These are phyloP conservation scores for Phenganax stokvisi DNA, from an alignment of 92 coral and sea anemone genomes.

Conservation along the genomic window DNA sequence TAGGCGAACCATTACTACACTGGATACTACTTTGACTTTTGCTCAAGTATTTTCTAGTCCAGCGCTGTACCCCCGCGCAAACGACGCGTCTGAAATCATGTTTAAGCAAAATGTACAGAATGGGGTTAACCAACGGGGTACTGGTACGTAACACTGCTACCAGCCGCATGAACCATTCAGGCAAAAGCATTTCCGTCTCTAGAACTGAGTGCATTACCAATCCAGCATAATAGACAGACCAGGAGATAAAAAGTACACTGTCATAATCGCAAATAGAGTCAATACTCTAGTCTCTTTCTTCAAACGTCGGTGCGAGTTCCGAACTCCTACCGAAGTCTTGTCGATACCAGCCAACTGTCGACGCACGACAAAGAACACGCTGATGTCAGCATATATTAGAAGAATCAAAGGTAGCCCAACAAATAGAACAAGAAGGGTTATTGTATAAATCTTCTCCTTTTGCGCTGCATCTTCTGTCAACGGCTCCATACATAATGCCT, in stretches of 20 bases:
- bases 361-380: conserved; percentile 38
- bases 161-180: conserved; percentile 37
- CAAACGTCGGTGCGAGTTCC: background rate
- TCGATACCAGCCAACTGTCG: conserved; percentile 41
- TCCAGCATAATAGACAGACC: conserved; percentile 46
- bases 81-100: conserved; percentile 45
- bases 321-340: conserved; percentile 19
- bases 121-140: conserved; percentile 52
- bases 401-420: conserved; percentile 39
- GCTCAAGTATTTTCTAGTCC: background rate
- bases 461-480: background rate
- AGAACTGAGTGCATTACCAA: conserved; percentile 21
- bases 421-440: conserved; percentile 2
- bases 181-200: background rate
- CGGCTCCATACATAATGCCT: conserved; percentile 7
- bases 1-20: background rate
- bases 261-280: conserved; percentile 37
- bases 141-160: conserved; percentile 36
- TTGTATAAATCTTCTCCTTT: conserved; percentile 9
- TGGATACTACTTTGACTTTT: background rate
- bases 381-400: conserved; percentile 26
- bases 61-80: background rate
- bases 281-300: conserved; percentile 40
- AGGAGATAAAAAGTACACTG: conserved; percentile 43
- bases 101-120: conserved; percentile 43